Base-by-base conservation (phyloP, 2,113 vertebrate genomes). In the Pipa parva region DNA sequence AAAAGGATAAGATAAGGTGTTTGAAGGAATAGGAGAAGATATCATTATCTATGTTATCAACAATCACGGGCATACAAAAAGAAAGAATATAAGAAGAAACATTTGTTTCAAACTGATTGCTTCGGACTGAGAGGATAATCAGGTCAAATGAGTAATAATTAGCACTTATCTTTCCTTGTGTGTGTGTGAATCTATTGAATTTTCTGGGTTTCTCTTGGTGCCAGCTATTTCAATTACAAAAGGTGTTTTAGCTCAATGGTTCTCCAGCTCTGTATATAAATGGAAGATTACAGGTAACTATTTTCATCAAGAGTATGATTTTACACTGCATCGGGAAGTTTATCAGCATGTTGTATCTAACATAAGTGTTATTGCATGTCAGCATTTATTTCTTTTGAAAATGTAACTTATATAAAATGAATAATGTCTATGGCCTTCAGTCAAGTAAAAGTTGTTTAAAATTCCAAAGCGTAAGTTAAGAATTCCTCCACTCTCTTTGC, bases 91-190 rank as follows among this genome's bases (percentile, higher is more conserved):
- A 59, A 68, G 64, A 68, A 55, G 64, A 59, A 68, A 68, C 64
- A 51, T 33, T 68, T 55, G 33, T 59, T 59, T 59, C 64, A 68
- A 51, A 22, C 22, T 68, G 64, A 68, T 68, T 68, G 64, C 64
- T 51, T 68, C 26, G 45, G 55, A 59, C 64, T 59, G 45, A 59
- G 64, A 68, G 64, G 55, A 68, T 68, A 68, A 68, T 68, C 64
- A 68, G 64, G 64, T 68, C 64, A 68, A 68, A 68, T 68, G 64
- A 68, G 33, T 56, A 37, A 50, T 68, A 68, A 68, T 68, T 68
- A 68, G 42, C 64, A 68, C 64, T 68, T 68, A 68, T 68, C 64
- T 59, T 51, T 59, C 33, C 17, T 56, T 36, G 42, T 68, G 56
- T 36, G 42, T 68, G 56, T 51, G 46, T 48, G 50, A 59, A 59